phyloP scores from a whole-genome alignment of 2,888 invertebrate species.

The Ichneumoninae sp. region DNA sequence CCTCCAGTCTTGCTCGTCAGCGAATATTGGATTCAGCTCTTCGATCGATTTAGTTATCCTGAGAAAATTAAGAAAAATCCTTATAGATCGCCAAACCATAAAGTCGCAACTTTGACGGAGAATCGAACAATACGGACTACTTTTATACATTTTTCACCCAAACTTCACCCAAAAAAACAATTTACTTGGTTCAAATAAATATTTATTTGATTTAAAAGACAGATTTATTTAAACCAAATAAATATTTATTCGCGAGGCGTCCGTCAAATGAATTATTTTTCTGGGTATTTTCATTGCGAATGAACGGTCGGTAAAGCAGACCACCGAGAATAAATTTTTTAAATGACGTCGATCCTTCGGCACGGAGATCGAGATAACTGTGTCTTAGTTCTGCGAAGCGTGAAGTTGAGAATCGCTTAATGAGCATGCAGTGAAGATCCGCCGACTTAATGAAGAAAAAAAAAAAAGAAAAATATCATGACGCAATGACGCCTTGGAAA shows the following conservation, averaged over 20 bases:
- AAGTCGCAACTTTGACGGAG: not conserved
- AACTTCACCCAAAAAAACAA: no score
- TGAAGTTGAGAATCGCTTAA: conserved; percentile 9
- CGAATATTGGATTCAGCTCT: conserved; percentile 75
- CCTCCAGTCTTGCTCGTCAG: conserved; percentile 73
- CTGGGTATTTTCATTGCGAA: no score
- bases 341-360: not conserved
- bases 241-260: no score
- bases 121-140: no score
- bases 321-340: not conserved
- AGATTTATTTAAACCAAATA: no score
- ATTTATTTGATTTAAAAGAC: no score
- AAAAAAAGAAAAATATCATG: conserved; percentile 1
- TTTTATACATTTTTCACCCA: no score
- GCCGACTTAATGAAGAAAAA: not conserved
- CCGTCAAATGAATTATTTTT: no score
- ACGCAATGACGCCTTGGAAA: conserved; percentile 12
- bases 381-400: conserved; percentile 37
- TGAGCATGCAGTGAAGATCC: not conserved
- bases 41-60: conserved; percentile 76
- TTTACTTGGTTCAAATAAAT: no score
- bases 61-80: not conserved
- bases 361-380: conserved; percentile 42
- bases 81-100: not conserved
- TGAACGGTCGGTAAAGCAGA: not conserved